Base-by-base conservation (phyloP, 2,888 invertebrate species). In the Fissipunctia ypsillon region DNA sequence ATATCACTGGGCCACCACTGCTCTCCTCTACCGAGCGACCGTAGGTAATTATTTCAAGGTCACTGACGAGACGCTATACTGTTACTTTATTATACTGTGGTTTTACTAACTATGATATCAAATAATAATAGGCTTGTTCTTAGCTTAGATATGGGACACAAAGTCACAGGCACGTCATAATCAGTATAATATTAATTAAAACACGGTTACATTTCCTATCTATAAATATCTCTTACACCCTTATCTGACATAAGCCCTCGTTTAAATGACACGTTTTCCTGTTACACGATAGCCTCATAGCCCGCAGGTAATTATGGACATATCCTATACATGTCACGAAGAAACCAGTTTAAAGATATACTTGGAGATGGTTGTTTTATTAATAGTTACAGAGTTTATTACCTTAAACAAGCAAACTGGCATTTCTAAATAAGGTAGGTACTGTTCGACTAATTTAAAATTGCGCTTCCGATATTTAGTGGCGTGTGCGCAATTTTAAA, bases 241-340 rank as follows among this genome's bases (percentile, higher is more conserved):
- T 50, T 65, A 71, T 65, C 59, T 60, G 76, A 69, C 72, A 67
- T 80, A 64, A 80, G 57, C 22, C 69, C n/a, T 48, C 61, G n/a
- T 5, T 25, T n/a, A 56, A 64, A 48, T 57, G 71, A 80, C 69
- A 38, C 59, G 38, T 67, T 68, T 80, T 80, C 76, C 76, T 80
- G 81, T 65, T 35, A 67, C 57, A 43, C 25, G 59, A 59, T 45
- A 38, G 45, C 45, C 57, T 69, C 31, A 45, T n/a, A 69, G 35
- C 28, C 19, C 6, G 19, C 45, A 12, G 59, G 22, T 71, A 70
- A 78, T 69, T 64, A 78, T 28, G 14, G 38, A 22, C 48, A 67
- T 68, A 67, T 75, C 64, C 67, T 59, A 70, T 76, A 70, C 66
- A 67, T 48, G 64, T 48, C 80, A 54, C 52, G 7, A 14, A 10